Conservation (phyloP, 2,113 vertebrate species). For the Rhinolophus ferrumequinum region DNA sequence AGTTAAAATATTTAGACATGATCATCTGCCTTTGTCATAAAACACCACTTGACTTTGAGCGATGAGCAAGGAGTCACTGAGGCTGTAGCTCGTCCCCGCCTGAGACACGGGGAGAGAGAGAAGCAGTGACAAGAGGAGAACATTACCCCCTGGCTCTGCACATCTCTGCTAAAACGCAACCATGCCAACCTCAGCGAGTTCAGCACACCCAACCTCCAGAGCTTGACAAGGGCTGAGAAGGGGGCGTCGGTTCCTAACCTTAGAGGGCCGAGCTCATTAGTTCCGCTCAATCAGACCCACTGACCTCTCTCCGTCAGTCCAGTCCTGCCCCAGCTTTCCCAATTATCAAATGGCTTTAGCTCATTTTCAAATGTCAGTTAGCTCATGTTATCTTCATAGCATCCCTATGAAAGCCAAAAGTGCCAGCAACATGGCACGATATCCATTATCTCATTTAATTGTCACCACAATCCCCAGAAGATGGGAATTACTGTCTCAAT, state of each 20-base stretch:
- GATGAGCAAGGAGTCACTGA: slow-evolving; percentile 14
- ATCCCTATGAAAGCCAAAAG: background rate
- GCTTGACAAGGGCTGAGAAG: background rate
- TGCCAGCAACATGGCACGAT: background rate
- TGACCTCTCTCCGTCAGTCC: background rate
- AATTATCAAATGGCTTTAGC: background rate
- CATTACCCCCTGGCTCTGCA: background rate
- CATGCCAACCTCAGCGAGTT: background rate
- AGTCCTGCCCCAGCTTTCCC: background rate
- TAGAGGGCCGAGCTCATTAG: background rate
- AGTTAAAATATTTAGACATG: slow-evolving; percentile 75
- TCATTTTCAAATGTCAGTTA: background rate
- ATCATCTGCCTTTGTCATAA: slow-evolving; percentile 60
- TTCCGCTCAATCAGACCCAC: background rate
- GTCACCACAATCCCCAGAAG: background rate
- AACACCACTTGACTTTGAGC: slow-evolving; percentile 50
- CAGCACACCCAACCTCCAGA: background rate
- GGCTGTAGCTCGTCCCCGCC: background rate
- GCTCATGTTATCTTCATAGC: background rate
- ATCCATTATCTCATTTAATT: background rate
- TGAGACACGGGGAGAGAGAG: background rate
- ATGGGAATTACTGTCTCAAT: background rate
- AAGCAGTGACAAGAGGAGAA: background rate
- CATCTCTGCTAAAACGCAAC: background rate
- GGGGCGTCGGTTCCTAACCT: background rate